phyloP scores from a whole-genome alignment of 1,140 invertebrate species.

The Aleiodes sp. region DNA sequence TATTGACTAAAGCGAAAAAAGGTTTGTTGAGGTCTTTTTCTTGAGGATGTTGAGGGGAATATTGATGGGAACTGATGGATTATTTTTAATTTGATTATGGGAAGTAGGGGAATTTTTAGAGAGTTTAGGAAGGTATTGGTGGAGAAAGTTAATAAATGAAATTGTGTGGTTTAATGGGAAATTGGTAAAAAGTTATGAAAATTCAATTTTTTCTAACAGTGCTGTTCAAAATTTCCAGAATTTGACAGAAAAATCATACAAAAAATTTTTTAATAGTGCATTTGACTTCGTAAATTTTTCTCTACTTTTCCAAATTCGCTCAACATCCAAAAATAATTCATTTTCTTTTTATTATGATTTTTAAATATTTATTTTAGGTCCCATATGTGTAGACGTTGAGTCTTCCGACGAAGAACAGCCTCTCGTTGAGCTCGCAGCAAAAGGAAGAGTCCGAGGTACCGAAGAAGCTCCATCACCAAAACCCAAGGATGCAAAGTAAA shows the following conservation, averaged over 20 bases:
- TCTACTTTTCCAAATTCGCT: too few species aligned
- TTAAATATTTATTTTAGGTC: conserved; percentile 51
- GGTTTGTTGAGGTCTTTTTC: conserved; percentile 43
- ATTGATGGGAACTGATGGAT: background rate
- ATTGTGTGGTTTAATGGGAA: too few species aligned
- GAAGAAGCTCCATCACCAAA: conserved; percentile 61
- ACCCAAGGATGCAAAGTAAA: conserved; percentile 64
- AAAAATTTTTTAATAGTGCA: too few species aligned
- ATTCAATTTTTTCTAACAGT: too few species aligned
- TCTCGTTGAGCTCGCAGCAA: conserved; percentile 76
- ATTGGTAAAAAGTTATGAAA: too few species aligned
- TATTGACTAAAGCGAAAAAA: conserved; percentile 64
- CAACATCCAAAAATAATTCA: background rate
- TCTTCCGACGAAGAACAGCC: conserved; percentile 81
- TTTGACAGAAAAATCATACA: too few species aligned
- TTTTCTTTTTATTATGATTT: conserved; percentile 17
- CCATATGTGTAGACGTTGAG: conserved; percentile 66
- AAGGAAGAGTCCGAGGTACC: conserved; percentile 64
- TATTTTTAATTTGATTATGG: conserved; percentile 41
- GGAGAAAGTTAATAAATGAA: too few species aligned
- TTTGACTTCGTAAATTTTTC: too few species aligned
- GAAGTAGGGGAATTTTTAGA: too few species aligned
- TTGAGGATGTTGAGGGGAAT: background rate
- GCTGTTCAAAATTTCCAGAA: too few species aligned
- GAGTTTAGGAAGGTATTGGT: too few species aligned